Conservation (phyloP, 2,888 invertebrate species). For the Noctua fimbriata region DNA sequence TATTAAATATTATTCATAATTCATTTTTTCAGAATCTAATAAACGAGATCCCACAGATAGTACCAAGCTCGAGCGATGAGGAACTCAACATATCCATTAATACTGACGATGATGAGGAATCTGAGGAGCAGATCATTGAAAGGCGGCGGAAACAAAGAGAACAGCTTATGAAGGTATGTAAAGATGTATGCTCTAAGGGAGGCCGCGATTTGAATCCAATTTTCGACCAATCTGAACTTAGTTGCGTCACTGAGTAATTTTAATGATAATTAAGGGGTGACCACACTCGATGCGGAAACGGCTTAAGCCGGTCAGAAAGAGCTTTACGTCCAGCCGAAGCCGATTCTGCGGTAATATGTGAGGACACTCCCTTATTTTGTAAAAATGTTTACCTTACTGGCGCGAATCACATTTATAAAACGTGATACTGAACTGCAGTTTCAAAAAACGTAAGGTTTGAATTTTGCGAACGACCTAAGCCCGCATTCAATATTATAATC, state of each 20-base stretch:
- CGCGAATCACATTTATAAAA: background rate
- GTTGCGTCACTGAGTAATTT: background rate
- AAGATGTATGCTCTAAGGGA: background rate
- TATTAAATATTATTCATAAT: background rate
- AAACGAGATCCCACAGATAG: slow-evolving; percentile 94
- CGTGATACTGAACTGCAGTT: no score
- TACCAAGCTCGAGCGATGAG: slow-evolving; percentile 93
- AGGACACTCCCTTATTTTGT: background rate
- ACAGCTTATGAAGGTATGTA: slow-evolving; percentile 94
- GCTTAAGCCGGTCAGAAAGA: background rate
- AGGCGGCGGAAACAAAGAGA: slow-evolving; percentile 96
- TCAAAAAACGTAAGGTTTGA: background rate
- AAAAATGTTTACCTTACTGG: background rate
- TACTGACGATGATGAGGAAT: slow-evolving; percentile 95
- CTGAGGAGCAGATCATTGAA: slow-evolving; percentile 98
- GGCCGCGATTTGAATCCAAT: background rate
- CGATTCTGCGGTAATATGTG: background rate
- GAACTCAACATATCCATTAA: slow-evolving; percentile 94
- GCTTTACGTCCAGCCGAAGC: background rate
- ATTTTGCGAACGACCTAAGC: background rate
- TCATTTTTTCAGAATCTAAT: slow-evolving; percentile 90
- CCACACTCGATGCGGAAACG: background rate
- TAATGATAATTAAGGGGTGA: background rate
- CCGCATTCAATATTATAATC: background rate
- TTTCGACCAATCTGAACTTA: background rate